Evolutionary conservation across 2,113 vertebrate genomes (phyloP).

Genomic region (Rafetus swinhoei): DNA sequence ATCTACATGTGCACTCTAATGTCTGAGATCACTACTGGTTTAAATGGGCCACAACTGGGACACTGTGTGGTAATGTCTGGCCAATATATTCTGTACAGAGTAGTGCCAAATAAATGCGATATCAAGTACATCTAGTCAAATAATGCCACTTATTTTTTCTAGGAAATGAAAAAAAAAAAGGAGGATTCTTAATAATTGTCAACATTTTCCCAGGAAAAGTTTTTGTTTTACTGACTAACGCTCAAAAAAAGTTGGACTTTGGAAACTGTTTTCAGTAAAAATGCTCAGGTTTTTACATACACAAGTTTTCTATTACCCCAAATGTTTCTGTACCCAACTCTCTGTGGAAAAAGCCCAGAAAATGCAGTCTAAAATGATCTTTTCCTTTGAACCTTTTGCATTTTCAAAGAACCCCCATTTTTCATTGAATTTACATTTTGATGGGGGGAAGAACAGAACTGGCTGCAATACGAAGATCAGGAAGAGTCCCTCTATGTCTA

Average conservation of each 20-base stretch:
- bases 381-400: neutral
- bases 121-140: fast-evolving
- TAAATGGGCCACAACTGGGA: fast-evolving
- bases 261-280: neutral
- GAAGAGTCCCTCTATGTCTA: neutral
- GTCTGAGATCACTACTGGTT: fast-evolving
- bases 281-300: constrained; percentile 54
- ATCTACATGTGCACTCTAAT: neutral
- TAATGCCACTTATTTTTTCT: neutral
- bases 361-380: neutral
- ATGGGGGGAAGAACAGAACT: fast-evolving
- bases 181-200: neutral
- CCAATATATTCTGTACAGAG: neutral
- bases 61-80: neutral
- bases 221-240: constrained; percentile 42
- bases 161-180: constrained; percentile 37
- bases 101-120: fast-evolving
- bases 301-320: constrained; percentile 15
- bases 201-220: constrained; percentile 23
- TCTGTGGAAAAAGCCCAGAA: constrained; percentile 37
- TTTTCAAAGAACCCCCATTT: neutral
- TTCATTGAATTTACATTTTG: neutral
- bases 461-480: neutral
- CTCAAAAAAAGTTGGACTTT: constrained; percentile 18
- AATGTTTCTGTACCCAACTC: constrained; percentile 40